Percentiles rank a stretch among this genome's conserved stretches.
Conservation (phyloP, 2,113 vertebrate species). For the Strix uralensis region DNA sequence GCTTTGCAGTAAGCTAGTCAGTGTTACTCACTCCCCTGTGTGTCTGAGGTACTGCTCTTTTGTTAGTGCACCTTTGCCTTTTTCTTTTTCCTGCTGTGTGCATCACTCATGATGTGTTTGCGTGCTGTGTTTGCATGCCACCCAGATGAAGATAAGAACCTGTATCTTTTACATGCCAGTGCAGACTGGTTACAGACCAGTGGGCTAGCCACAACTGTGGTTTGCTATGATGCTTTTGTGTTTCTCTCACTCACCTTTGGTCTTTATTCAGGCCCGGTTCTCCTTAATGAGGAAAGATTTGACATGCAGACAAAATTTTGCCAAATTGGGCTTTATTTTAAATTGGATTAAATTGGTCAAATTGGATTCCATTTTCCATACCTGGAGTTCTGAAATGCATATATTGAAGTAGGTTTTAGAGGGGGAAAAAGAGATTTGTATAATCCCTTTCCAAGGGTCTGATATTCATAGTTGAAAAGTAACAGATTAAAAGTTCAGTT, state of each 20-base stretch:
- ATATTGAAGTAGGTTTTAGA: neutral
- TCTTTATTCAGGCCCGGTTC: neutral
- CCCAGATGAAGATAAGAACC: neutral
- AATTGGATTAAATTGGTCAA: neutral
- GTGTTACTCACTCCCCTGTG: rapidly evolving
- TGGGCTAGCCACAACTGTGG: no score
- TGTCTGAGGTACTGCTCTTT: neutral
- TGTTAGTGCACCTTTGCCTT: neutral
- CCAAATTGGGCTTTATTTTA: neutral
- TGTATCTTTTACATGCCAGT: rapidly evolving
- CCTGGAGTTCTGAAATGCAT: neutral
- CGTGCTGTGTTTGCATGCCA: neutral
- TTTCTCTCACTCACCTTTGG: neutral
- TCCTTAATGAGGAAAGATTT: neutral
- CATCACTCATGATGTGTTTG: rapidly evolving
- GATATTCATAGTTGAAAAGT: neutral
- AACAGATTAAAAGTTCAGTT: neutral
- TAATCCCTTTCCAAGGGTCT: neutral
- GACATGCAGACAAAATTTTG: neutral
- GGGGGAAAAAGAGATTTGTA: neutral
- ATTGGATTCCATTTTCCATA: neutral
- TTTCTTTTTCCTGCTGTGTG: neutral
- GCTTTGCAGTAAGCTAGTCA: neutral
- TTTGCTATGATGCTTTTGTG: neutral
- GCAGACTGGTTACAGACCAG: neutral